Conservation (phyloP, 2,888 invertebrate species). For the Synanthedon tipuliformis region DNA sequence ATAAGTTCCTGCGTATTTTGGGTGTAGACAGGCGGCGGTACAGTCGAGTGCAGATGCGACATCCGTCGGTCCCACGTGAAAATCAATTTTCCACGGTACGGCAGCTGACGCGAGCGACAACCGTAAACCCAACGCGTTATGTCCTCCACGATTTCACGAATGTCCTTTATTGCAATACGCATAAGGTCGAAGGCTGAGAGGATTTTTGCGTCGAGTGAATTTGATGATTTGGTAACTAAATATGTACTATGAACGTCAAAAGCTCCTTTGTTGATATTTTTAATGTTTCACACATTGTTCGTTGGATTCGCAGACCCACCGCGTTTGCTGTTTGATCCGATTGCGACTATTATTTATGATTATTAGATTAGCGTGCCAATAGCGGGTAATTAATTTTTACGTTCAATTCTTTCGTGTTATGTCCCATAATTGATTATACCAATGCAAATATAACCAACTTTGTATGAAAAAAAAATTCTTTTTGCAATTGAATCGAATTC, state of each 20-base stretch:
- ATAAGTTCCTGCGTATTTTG: slow-evolving; percentile 45
- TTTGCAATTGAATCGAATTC: no score
- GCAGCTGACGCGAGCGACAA: slow-evolving; percentile 66
- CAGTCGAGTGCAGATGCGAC: slow-evolving; percentile 62
- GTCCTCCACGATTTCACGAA: slow-evolving; percentile 7
- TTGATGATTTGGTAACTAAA: slow-evolving; percentile 16
- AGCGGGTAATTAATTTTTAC: slow-evolving; percentile 64
- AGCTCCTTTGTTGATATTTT: slow-evolving; percentile 69
- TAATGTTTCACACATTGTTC: slow-evolving; percentile 70
- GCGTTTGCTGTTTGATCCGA: slow-evolving; percentile 67
- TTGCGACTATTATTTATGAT: slow-evolving; percentile 65
- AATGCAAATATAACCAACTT: no score
- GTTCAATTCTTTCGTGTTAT: slow-evolving; percentile 52
- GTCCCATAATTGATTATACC: slow-evolving; percentile 37
- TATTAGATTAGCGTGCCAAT: slow-evolving; percentile 63
- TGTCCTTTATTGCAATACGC: slow-evolving; percentile 11
- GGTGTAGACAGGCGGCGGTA: slow-evolving; percentile 40
- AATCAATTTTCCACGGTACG: slow-evolving; percentile 68
- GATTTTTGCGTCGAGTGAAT: slow-evolving; percentile 7
- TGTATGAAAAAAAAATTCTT: no score
- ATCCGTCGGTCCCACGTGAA: slow-evolving; percentile 66
- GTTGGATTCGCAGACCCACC: slow-evolving; percentile 44
- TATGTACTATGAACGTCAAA: slow-evolving; percentile 67
- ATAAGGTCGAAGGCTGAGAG: slow-evolving; percentile 21
- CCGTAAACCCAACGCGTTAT: slow-evolving; percentile 26